Conservation (phyloP, 1,140 invertebrate genomes). For the Fopius arisanus region DNA sequence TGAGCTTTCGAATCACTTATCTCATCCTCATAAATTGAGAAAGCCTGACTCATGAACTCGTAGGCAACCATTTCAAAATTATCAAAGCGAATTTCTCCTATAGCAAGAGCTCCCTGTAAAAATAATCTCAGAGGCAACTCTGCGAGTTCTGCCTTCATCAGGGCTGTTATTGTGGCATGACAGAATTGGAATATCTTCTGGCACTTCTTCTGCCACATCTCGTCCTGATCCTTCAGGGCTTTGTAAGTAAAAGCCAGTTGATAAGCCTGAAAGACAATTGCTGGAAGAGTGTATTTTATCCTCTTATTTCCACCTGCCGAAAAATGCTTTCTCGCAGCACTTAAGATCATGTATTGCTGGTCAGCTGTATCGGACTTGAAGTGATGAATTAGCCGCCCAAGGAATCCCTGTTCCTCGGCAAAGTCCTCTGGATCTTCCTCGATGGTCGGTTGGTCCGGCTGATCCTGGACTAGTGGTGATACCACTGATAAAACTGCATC, state of each 20-base stretch:
- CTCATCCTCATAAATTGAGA: conserved; percentile 98
- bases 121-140: conserved; percentile 94
- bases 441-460: conserved; percentile 75
- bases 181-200: conserved; percentile 98
- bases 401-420: conserved; percentile 92
- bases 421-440: conserved; percentile 92
- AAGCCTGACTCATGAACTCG: conserved; percentile 98
- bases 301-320: conserved; percentile 85
- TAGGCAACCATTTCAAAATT: conserved; percentile 97
- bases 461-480: conserved; percentile 87
- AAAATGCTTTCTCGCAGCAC: conserved; percentile 89
- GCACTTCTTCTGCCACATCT: conserved; percentile 98
- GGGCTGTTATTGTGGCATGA: conserved; percentile 90
- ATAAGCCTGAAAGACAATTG: conserved; percentile 95
- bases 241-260: conserved; percentile 87
- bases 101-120: conserved; percentile 92
- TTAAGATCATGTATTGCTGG: conserved; percentile 92
- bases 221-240: conserved; percentile 78
- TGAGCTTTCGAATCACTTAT: conserved; percentile 98
- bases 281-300: conserved; percentile 92
- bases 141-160: conserved; percentile 93
- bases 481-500: conserved; percentile 83
- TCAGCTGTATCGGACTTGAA: conserved; percentile 86
- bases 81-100: conserved; percentile 91
- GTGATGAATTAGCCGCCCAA: conserved; percentile 90